Evolutionary conservation across 2,888 invertebrate genomes (phyloP).

Genomic region (Philereme transversata): DNA sequence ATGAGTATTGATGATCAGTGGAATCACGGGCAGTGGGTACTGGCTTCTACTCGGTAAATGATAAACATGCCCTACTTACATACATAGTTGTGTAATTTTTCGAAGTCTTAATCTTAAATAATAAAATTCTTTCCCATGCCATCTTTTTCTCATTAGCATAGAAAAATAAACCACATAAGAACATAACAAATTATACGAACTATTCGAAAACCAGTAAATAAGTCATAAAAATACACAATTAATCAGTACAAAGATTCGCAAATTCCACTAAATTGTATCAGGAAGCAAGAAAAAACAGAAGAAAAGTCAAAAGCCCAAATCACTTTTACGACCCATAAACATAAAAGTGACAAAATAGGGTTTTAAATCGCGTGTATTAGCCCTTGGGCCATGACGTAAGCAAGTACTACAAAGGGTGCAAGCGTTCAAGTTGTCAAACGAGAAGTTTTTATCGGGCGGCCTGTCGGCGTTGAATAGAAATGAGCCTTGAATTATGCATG

Average conservation of each 20-base stretch:
- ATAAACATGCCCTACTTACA: no score
- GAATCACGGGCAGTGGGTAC: no score
- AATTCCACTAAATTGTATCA: not conserved
- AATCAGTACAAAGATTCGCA: not conserved
- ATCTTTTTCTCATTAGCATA: no score
- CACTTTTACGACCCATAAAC: slow-evolving; percentile 11
- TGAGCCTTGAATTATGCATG: slow-evolving; percentile 82
- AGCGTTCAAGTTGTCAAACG: slow-evolving; percentile 81
- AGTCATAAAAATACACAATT: no score
- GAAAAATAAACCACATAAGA: no score
- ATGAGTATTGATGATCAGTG: slow-evolving; percentile 24
- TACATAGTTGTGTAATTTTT: no score
- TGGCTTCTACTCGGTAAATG: no score
- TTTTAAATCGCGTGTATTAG: slow-evolving; percentile 46
- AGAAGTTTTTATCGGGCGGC: slow-evolving; percentile 81
- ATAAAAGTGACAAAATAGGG: slow-evolving; percentile 56
- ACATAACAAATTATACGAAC: no score
- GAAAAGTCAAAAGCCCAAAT: slow-evolving; percentile 4
- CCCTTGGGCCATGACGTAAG: slow-evolving; percentile 68
- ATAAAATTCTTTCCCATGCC: no score
- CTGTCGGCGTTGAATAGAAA: slow-evolving; percentile 81
- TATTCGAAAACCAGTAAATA: no score
- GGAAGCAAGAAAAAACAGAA: not conserved
- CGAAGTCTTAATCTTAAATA: no score
- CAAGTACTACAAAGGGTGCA: slow-evolving; percentile 73